phyloP scores from a whole-genome alignment of 2,888 invertebrate genomes.

The Drosophila falleni region DNA sequence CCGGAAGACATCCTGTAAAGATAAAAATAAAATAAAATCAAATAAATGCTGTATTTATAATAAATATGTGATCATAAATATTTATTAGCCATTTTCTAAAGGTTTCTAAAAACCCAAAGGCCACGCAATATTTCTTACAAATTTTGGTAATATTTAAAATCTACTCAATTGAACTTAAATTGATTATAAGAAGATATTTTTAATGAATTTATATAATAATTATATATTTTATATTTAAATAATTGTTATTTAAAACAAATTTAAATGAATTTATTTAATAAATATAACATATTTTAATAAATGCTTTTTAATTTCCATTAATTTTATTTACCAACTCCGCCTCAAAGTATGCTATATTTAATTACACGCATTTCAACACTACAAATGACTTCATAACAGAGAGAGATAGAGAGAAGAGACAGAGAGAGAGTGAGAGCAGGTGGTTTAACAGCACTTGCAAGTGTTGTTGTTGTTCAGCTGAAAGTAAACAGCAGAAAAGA shows the following conservation, averaged over 20 bases:
- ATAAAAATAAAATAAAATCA: constrained; percentile 21
- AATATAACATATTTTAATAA: neutral
- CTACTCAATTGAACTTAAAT: too few relatives aligned
- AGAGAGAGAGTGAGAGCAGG: neutral
- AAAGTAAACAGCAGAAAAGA: neutral
- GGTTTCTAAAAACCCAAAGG: too few relatives aligned
- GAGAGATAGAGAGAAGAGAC: neutral
- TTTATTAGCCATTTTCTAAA: too few relatives aligned
- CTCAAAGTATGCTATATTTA: constrained; percentile 42
- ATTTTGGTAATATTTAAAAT: too few relatives aligned
- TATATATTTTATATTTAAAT: neutral
- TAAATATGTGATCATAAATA: neutral
- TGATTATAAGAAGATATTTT: too few relatives aligned
- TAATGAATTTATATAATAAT: neutral
- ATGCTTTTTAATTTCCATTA: constrained; percentile 1
- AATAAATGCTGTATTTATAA: neutral
- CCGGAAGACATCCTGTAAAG: constrained; percentile 84
- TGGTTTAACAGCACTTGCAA: neutral
- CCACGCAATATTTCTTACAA: too few relatives aligned
- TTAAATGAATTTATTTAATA: neutral
- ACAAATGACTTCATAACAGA: neutral
- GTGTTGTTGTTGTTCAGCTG: constrained; percentile 1
- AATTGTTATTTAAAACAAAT: constrained; percentile 1
- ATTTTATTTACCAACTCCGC: constrained; percentile 1
- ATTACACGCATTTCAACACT: neutral